These are phyloP conservation scores for Myotis vivesi DNA, from an alignment of 2,797 vertebrate species.

Conservation along the genomic window DNA sequence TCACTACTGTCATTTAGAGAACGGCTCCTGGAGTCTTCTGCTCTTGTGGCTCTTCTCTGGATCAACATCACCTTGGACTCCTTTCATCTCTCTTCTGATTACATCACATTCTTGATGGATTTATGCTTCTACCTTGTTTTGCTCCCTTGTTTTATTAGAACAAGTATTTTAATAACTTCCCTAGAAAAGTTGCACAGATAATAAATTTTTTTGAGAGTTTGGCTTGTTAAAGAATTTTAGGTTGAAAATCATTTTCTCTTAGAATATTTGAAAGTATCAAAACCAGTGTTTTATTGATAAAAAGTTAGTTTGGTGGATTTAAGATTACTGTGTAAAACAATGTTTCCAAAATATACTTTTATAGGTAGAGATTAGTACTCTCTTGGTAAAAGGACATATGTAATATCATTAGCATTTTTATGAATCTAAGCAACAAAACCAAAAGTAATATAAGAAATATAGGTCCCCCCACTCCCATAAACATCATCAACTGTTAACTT, in stretches of 20 bases:
- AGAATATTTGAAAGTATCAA: conserved; percentile 12
- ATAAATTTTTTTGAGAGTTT: background rate
- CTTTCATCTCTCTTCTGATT: background rate
- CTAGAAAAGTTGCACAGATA: background rate
- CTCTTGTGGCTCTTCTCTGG: background rate
- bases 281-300: conserved; percentile 32
- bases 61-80: background rate
- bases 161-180: background rate
- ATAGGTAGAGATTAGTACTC: conserved; percentile 50
- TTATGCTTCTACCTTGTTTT: background rate
- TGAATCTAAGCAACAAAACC: conserved; percentile 15
- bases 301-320: conserved; percentile 23
- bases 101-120: background rate
- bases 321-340: conserved; percentile 46
- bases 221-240: background rate
- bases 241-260: background rate
- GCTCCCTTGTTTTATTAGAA: background rate
- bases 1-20: background rate
- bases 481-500: background rate
- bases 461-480: background rate
- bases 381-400: conserved; percentile 10
- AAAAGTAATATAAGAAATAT: background rate
- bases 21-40: background rate
- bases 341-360: conserved; percentile 63
- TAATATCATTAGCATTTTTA: background rate